These are phyloP conservation scores for Palythoa grandis DNA, from an alignment of 92 coral and sea anemone species.

Conservation along the genomic window DNA sequence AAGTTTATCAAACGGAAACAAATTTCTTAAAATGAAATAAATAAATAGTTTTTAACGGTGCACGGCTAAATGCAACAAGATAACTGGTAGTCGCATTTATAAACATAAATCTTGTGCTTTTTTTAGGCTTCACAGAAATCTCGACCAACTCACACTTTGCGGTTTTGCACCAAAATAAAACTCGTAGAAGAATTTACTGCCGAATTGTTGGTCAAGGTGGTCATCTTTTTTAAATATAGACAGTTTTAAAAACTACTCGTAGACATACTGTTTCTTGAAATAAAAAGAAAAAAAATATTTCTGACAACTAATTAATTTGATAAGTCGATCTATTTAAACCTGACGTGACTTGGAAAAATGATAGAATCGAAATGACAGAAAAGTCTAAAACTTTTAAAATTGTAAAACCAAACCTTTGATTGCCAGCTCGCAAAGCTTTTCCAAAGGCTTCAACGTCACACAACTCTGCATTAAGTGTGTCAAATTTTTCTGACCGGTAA, in stretches of 20 bases:
- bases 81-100: constrained; percentile 30
- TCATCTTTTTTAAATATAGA: background rate
- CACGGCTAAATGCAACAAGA: background rate
- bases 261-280: background rate
- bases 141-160: background rate
- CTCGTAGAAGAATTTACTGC: background rate
- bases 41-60: background rate
- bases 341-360: constrained; percentile 38
- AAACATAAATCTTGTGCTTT: background rate
- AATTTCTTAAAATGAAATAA: background rate
- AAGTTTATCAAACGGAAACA: background rate
- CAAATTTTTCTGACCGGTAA: constrained; percentile 71
- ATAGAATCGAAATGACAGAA: constrained; percentile 5
- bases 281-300: background rate
- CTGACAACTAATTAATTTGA: background rate
- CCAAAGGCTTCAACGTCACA: constrained; percentile 79
- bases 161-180: background rate
- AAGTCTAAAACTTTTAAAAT: background rate
- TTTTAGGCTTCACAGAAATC: background rate
- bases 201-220: background rate
- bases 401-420: constrained; percentile 70
- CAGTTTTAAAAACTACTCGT: background rate
- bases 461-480: constrained; percentile 75
- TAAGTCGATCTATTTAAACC: background rate
- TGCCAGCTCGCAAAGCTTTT: constrained; percentile 87